phyloP scores from a whole-genome alignment of 2,888 invertebrate genomes.

The Sinodicranocentrus sp. region DNA sequence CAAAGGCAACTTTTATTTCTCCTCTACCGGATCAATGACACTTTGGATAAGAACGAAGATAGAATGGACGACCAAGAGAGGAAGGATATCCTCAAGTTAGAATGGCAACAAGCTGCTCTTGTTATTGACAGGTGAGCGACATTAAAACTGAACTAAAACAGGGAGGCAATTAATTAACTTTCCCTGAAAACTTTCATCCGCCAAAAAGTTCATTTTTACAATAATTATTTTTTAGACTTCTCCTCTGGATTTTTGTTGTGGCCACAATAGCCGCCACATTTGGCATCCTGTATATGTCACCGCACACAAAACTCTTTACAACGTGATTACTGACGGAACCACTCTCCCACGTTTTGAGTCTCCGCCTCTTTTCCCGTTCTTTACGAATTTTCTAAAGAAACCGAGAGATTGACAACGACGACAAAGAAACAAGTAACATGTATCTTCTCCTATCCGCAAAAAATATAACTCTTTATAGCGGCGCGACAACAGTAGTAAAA shows the following conservation, averaged over 20 bases:
- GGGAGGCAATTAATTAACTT: too few relatives aligned
- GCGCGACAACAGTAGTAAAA: neutral
- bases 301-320: slow-evolving; percentile 78
- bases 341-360: neutral
- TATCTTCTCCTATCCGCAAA: neutral
- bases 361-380: neutral
- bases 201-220: neutral
- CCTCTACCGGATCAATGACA: slow-evolving; percentile 80
- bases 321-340: slow-evolving; percentile 65
- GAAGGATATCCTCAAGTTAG: slow-evolving; percentile 80
- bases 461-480: neutral
- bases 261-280: slow-evolving; percentile 79
- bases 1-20: slow-evolving; percentile 80
- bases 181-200: slow-evolving; percentile 15
- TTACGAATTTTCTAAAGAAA: neutral
- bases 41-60: slow-evolving; percentile 80
- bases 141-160: too few relatives aligned
- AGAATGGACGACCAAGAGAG: slow-evolving; percentile 81
- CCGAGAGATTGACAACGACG: neutral
- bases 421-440: neutral
- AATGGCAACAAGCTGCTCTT: slow-evolving; percentile 81
- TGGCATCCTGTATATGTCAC: slow-evolving; percentile 79
- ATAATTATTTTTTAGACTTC: slow-evolving; percentile 77
- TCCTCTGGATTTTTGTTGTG: slow-evolving; percentile 80
- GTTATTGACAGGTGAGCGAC: slow-evolving; percentile 79